A percentile compares a stretch with the other conserved stretches of the same genome.
Evolutionary conservation across 1,140 invertebrate species (phyloP).

Genomic region (Apocrypta bakeri): DNA sequence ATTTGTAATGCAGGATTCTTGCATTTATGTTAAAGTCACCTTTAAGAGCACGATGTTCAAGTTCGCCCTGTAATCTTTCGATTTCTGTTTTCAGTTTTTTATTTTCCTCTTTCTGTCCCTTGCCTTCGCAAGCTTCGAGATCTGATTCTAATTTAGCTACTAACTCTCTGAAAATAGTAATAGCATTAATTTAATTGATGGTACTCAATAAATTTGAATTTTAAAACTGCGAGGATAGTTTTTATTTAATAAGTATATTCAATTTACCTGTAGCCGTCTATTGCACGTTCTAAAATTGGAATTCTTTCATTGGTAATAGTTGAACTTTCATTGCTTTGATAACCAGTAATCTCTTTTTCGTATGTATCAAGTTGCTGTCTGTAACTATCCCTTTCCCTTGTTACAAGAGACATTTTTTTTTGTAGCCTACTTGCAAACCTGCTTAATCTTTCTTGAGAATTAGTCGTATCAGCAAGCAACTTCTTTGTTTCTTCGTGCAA

Average conservation of each 20-base stretch:
- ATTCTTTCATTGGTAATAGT: conserved; percentile 65
- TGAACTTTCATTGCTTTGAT: conserved; percentile 46
- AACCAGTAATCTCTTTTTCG: conserved; percentile 83
- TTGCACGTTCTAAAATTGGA: conserved; percentile 63
- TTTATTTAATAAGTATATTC: conserved; percentile 2
- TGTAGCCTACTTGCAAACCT: conserved; percentile 73
- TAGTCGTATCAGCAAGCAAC: conserved; percentile 61
- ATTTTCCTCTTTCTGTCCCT: conserved; percentile 59
- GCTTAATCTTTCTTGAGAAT: conserved; percentile 67
- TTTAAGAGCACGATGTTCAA: conserved; percentile 79
- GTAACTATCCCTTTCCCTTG: conserved; percentile 85
- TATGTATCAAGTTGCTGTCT: conserved; percentile 87
- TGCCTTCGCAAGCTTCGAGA: conserved; percentile 68
- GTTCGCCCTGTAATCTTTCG: conserved; percentile 79
- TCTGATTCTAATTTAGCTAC: conserved; percentile 81
- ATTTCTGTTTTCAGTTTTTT: conserved; percentile 76
- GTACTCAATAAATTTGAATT: too few species aligned
- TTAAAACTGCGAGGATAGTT: too few species aligned
- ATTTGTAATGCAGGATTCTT: conserved; percentile 79
- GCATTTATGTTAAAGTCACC: conserved; percentile 75
- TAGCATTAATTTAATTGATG: too few species aligned
- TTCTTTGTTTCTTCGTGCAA: conserved; percentile 69
- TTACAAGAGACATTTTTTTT: conserved; percentile 78
- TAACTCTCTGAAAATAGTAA: conserved; percentile 76
- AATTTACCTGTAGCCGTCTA: conserved; percentile 68